A percentile compares a stretch with the other conserved stretches of the same genome.
phyloP scores from a whole-genome alignment of 23 tunicate genomes.

The Corella eumyota region DNA sequence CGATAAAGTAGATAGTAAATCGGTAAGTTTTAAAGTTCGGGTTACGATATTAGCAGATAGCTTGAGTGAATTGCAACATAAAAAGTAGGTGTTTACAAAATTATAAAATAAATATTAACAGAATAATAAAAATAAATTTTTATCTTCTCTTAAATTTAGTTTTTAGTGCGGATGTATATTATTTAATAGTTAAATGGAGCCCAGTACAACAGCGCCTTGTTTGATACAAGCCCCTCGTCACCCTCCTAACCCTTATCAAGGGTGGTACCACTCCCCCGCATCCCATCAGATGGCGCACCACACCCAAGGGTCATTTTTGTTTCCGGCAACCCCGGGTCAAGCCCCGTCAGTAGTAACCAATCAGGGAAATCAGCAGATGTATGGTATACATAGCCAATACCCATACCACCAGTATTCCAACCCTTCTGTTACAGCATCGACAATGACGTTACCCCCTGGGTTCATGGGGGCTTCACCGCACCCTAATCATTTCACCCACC shows the following conservation, averaged over 20 bases:
- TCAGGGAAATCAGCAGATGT: slow-evolving; percentile 33
- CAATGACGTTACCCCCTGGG: slow-evolving; percentile 27
- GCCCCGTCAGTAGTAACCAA: slow-evolving; percentile 24
- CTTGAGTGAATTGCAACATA: too few species aligned
- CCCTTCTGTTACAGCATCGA: slow-evolving; percentile 8
- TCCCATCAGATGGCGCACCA: slow-evolving; percentile 23
- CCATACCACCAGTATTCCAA: slow-evolving; percentile 26
- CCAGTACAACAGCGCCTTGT: slow-evolving; percentile 21
- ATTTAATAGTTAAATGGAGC: too few species aligned
- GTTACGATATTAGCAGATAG: too few species aligned
- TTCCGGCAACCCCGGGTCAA: slow-evolving; percentile 9
- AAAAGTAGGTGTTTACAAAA: too few species aligned
- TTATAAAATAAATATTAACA: too few species aligned
- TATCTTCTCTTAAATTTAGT: too few species aligned
- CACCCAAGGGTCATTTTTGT: slow-evolving; percentile 22
- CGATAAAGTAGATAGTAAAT: too few species aligned
- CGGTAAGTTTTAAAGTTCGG: too few species aligned
- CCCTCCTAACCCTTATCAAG: slow-evolving; percentile 8
- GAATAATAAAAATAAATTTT: too few species aligned
- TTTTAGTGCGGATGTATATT: too few species aligned
- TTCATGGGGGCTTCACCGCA: too few species aligned
- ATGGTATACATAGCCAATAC: slow-evolving; percentile 34
- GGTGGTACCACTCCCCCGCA: slow-evolving; percentile 17
- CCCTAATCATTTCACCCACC: slow-evolving; percentile 44
- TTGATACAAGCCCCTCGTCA: slow-evolving; percentile 20